Percentiles rank a stretch among this genome's conserved stretches.
These are phyloP conservation scores for Lithosia quadra DNA, from an alignment of 2,888 invertebrate genomes.

Conservation along the genomic window DNA sequence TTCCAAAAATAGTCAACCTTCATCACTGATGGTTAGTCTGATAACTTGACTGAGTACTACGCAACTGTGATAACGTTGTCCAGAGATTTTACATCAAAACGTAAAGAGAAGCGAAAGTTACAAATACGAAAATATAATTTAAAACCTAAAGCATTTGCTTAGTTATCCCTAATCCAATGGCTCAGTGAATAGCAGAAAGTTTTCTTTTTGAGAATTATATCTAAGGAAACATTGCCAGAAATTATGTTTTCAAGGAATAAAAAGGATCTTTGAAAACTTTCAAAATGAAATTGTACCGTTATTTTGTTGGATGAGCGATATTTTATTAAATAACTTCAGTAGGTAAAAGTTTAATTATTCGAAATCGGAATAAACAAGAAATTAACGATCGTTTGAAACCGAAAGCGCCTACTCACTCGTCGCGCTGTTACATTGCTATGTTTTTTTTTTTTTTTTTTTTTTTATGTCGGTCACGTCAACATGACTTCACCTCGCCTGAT, in stretches of 20 bases:
- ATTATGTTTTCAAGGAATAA: constrained; percentile 3
- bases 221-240: not conserved
- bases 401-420: not conserved
- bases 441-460: no score
- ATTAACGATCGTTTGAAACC: not conserved
- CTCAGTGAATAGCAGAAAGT: not conserved
- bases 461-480: no score
- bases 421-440: not conserved
- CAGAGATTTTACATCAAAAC: not conserved
- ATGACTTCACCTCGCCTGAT: no score
- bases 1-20: not conserved
- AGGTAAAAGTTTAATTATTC: not conserved
- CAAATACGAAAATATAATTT: not conserved
- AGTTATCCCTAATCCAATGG: not conserved
- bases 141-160: not conserved
- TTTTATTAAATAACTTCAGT: not conserved
- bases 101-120: not conserved
- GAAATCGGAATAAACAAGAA: not conserved
- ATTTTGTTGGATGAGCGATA: not conserved
- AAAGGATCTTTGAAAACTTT: not conserved
- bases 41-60: not conserved
- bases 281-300: not conserved
- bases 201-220: not conserved
- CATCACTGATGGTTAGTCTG: not conserved
- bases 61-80: constrained; percentile 2